Base-by-base conservation (phyloP, 2,113 vertebrate genomes). In the Morone saxatilis region DNA sequence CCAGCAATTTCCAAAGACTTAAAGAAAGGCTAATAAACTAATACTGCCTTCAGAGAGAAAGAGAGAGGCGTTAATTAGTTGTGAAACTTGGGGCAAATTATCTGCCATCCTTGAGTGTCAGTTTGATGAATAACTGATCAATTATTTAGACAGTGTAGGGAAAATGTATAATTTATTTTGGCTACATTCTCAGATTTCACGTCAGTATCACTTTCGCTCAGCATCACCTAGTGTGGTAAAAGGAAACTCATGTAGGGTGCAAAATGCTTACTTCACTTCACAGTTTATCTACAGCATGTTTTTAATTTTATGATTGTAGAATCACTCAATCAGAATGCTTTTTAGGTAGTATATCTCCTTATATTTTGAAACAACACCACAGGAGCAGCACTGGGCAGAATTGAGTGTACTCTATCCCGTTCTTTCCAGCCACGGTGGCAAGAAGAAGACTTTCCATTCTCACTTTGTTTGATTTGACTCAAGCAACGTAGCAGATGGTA, bases 111-210 rank as follows among this genome's bases (percentile, higher is more conserved):
- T 14, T 53, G 10, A 81, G 54, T 80, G 76, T 81, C 71, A 61
- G 81, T 79, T 59, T 51, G 54, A 87, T 68, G 50, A 56, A 57
- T 66, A 31, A 62, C 48, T 31, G 51, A 82, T 91, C 38, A 79
- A 93, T 88, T 89, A 91, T 92, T 90, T 75, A 92, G 45, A 66
- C 60, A 48, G 6, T 11, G 2, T 56, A 20, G 59, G 56, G 41
- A 45, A 43, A 47, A 83, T 88, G 62, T 76, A 84, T 93, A 71
- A 91, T 93, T 91, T 22, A 86, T 51, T 81, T 56, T 54, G 25
- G 19, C n/a, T 60, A 83, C 25, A 31, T 72, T 86, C 88, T 92
- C 88, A 89, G 51, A 51, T 93, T 89, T 81, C 83, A 73, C 48
- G 56, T 59, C 19, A 19, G 79, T 57, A 86, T 89, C 77, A 67